Evolutionary conservation across 2,888 invertebrate species (phyloP), one percentile per base, ranked within the genome.

Genomic region (Ceratothoa steindachneri): DNA sequence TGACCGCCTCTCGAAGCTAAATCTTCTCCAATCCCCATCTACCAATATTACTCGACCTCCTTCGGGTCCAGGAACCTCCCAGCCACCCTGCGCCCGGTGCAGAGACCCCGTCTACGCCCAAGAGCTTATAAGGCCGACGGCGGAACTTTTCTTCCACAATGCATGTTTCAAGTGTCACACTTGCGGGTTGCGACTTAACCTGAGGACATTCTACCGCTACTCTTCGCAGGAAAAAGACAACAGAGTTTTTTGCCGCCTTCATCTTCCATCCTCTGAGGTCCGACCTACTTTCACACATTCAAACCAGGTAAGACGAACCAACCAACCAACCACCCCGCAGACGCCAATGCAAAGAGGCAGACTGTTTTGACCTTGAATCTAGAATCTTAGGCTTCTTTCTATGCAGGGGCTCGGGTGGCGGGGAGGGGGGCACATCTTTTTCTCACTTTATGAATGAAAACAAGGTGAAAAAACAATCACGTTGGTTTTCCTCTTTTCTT

Each of bases 141-240:
- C 69, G n/a, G 70, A 73, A 15, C 69, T 75, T 24, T 52, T 73
- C 30, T 78, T 70, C 68, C 78, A 78, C 66, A 71, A 30, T 4
- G 66, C 75, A 30, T 78, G 78, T 67, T 78, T 78, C 69, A 75
- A 75, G 60, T 78, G 78, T 55, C 60, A 53, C 51, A 70, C 71
- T 15, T 78, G 78, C 31, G 72, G 75, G 19, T 66, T 78, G 27
- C 70, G 72, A 41, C 78, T 78, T 27, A 75, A 75, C 27, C 75
- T 78, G 51, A 73, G 75, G 41, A 78, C 75, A 19, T 78, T 73
- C 64, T 75, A 29, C 65, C 73, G 75, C 30, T 73, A 70, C 64
- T 73, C 78, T 2, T 66, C 73, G 31, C 72, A 71, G 51, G 66
- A 73, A 30, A 66, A 71, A 28, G 78, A 78, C 71, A 66, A 41